Conservation (phyloP, 2,113 vertebrate species). For the Oreochromis niloticus region DNA sequence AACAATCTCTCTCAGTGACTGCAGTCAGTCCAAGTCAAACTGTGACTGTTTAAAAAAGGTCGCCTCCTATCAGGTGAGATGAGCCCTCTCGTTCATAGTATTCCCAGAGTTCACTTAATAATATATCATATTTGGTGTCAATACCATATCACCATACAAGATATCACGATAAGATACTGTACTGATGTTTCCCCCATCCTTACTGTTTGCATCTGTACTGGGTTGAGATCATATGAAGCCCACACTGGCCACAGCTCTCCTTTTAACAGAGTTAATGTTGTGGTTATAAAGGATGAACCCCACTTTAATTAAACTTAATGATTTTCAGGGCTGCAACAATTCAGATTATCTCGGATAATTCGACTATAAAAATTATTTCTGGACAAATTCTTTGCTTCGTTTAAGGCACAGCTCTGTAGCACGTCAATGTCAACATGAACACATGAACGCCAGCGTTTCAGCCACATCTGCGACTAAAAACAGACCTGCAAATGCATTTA, state of each 20-base stretch:
- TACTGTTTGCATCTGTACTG: background rate
- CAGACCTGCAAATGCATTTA: background rate
- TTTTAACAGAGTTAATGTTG: background rate
- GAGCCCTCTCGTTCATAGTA: background rate
- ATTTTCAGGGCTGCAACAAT: background rate
- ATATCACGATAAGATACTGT: background rate
- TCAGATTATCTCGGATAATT: background rate
- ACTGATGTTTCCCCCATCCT: background rate
- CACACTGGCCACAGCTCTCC: background rate
- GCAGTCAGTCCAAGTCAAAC: background rate
- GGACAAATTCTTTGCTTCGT: background rate
- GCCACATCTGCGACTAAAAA: background rate
- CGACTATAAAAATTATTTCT: background rate
- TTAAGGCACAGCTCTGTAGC: background rate
- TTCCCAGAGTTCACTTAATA: background rate
- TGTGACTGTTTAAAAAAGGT: background rate
- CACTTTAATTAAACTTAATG: background rate
- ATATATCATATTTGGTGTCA: background rate
- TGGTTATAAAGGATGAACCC: background rate
- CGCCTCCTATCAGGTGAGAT: background rate
- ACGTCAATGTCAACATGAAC: background rate
- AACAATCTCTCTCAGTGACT: background rate
- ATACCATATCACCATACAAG: rapidly evolving
- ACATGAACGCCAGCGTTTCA: background rate
- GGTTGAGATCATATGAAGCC: background rate